Percentiles rank a stretch among this genome's conserved stretches.
These are phyloP conservation scores for Vireo griseus DNA, from an alignment of 2,797 vertebrate species.

Conservation along the genomic window DNA sequence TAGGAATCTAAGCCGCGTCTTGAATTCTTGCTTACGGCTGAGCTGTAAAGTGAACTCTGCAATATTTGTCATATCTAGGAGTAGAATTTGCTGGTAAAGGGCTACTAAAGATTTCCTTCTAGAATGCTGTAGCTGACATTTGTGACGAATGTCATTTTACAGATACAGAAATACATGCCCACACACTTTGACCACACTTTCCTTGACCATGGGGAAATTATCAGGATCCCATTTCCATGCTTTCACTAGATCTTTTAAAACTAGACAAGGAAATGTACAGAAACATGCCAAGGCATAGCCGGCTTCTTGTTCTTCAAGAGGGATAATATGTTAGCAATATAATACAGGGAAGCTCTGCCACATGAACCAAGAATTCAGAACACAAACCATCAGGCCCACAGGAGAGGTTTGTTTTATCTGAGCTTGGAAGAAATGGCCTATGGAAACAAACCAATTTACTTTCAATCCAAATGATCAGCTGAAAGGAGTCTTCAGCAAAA, in stretches of 20 bases:
- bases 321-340: conserved; percentile 66
- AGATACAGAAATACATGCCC: background rate
- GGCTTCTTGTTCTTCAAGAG: conserved; percentile 44
- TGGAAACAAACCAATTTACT: conserved; percentile 72
- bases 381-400: conserved; percentile 63
- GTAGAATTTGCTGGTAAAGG: background rate
- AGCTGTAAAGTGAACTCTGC: background rate
- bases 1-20: background rate
- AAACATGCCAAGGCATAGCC: conserved; percentile 38
- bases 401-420: conserved; percentile 72
- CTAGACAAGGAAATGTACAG: conserved; percentile 2
- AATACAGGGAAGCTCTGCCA: conserved; percentile 54
- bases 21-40: background rate
- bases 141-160: background rate
- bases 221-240: conserved; percentile 21
- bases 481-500: conserved; percentile 67
- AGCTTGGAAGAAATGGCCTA: conserved; percentile 64
- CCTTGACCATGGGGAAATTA: background rate
- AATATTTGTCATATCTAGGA: background rate
- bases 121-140: background rate
- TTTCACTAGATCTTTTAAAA: background rate
- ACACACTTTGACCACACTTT: background rate
- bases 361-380: conserved; percentile 67
- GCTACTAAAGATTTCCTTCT: background rate
- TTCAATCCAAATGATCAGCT: conserved; percentile 69